Evolutionary conservation across 2,113 vertebrate genomes (phyloP).

Genomic region (Callaeas wilsoni): DNA sequence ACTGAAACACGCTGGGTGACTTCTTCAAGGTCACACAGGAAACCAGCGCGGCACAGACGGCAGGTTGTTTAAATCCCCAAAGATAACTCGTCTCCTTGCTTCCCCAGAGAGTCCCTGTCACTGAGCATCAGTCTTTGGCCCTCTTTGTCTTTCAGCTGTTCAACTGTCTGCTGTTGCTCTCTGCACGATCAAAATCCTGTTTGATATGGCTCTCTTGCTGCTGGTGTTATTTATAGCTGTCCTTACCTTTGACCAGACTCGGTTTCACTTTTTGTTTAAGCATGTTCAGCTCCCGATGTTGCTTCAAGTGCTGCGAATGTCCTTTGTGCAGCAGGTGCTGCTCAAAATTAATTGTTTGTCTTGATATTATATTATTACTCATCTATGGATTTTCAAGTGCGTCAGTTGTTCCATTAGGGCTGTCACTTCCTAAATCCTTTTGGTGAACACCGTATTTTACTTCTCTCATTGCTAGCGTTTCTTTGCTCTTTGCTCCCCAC

Average conservation of each 20-base stretch:
- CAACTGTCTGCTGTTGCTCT: background rate
- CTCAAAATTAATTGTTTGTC: background rate
- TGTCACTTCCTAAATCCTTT: background rate
- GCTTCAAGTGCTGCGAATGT: background rate
- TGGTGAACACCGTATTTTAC: background rate
- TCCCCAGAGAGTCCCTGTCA: background rate
- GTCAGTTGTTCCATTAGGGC: background rate
- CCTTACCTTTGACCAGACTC: background rate
- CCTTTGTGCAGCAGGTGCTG: background rate
- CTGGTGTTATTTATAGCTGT: background rate
- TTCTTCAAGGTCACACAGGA: background rate
- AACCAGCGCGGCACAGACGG: accelerated
- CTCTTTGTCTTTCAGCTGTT: conserved; percentile 8
- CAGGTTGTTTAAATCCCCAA: background rate
- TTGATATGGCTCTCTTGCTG: background rate
- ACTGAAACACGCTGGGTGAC: background rate
- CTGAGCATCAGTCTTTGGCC: background rate
- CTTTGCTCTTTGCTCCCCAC: background rate
- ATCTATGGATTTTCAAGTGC: background rate
- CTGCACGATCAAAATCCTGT: background rate
- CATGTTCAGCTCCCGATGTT: background rate
- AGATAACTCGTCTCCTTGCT: background rate
- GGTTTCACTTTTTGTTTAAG: background rate
- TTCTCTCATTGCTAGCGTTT: background rate
- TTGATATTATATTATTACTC: background rate